Conservation (phyloP, 2,113 vertebrate species). For the Petroica traversi region DNA sequence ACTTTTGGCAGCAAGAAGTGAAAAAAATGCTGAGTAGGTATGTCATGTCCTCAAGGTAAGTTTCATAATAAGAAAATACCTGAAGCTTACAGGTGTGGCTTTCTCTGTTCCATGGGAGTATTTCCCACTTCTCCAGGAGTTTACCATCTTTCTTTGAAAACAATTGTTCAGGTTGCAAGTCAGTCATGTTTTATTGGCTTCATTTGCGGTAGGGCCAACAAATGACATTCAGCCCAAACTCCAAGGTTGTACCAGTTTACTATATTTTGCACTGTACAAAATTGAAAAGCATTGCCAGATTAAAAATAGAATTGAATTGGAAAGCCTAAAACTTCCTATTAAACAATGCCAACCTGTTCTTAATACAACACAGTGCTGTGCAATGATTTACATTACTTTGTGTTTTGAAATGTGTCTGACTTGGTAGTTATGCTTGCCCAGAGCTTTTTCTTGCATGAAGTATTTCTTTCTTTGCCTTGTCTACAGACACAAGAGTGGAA, state of each 20-base stretch:
- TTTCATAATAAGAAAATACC: background rate
- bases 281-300: background rate
- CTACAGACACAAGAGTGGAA: background rate
- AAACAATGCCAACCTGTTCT: background rate
- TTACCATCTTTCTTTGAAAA: background rate
- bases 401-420: background rate
- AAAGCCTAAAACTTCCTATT: background rate
- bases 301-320: background rate
- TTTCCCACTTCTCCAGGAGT: background rate
- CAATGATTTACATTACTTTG: background rate
- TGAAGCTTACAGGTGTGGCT: background rate
- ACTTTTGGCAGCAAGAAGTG: background rate
- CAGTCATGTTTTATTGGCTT: background rate
- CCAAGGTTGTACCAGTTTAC: background rate
- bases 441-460: background rate
- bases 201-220: background rate
- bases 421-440: background rate
- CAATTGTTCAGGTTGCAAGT: background rate
- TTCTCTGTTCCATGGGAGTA: background rate
- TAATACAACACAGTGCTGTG: background rate
- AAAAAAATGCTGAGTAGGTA: background rate
- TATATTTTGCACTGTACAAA: background rate
- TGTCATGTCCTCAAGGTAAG: background rate
- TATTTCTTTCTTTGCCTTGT: background rate
- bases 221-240: background rate